These are phyloP conservation scores for Mythimna lalbum DNA, from an alignment of 2,888 invertebrate genomes.

Conservation along the genomic window DNA sequence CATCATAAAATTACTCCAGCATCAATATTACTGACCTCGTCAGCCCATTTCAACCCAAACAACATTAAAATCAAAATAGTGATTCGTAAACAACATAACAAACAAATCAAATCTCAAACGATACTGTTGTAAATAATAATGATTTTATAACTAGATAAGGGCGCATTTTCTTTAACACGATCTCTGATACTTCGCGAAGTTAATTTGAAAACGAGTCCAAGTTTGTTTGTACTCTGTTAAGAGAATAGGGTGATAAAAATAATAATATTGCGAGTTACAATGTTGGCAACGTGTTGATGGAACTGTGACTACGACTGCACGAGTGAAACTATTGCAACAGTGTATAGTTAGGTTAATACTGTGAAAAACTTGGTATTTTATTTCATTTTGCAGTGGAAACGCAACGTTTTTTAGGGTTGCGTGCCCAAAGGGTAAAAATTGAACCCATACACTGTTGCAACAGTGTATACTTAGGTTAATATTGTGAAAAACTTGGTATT, in stretches of 20 bases:
- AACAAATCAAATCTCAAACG: conserved; percentile 43
- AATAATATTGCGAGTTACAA: conserved; percentile 52
- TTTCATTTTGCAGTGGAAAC: background rate
- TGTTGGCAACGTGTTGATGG: conserved; percentile 41
- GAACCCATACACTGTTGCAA: conserved; percentile 15
- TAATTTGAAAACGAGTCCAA: conserved; percentile 53
- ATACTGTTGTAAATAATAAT: conserved; percentile 48
- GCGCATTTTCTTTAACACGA: conserved; percentile 40
- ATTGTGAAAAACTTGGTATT: background rate
- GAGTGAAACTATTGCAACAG: conserved; percentile 21
- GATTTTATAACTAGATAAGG: conserved; percentile 55
- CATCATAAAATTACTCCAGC: background rate
- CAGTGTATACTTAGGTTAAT: background rate
- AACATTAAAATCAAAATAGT: conserved; percentile 30
- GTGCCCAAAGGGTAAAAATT: too few relatives aligned
- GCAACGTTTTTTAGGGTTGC: background rate
- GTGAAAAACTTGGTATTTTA: background rate
- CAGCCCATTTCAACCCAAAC: conserved; percentile 6
- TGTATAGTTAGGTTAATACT: background rate
- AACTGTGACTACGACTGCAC: conserved; percentile 46
- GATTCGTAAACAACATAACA: conserved; percentile 46
- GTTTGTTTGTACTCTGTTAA: conserved; percentile 55
- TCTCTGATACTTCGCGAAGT: conserved; percentile 40
- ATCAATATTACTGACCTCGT: background rate
- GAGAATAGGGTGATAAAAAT: conserved; percentile 59